These are phyloP conservation scores for Zosterops pallidus DNA, from an alignment of 2,113 vertebrate genomes.

Conservation along the genomic window DNA sequence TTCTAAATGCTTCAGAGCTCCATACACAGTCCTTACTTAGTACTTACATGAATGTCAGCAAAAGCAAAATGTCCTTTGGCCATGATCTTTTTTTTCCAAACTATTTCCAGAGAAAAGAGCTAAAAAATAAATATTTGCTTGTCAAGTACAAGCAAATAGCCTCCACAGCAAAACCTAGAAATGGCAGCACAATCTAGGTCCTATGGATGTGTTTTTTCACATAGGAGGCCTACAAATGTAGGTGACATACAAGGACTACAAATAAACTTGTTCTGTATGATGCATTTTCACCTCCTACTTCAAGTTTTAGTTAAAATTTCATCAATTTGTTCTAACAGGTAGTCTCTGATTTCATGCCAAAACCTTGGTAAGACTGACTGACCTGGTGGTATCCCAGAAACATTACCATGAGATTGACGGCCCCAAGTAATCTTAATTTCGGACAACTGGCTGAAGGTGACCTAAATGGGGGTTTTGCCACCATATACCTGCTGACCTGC, in stretches of 20 bases:
- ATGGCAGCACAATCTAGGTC: not conserved
- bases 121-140: not conserved
- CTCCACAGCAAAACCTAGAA: not conserved
- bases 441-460: not conserved
- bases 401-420: rapidly evolving
- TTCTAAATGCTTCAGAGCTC: not conserved
- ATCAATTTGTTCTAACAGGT: not conserved
- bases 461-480: not conserved
- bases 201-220: not conserved
- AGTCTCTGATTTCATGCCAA: not conserved
- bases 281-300: not conserved
- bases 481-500: not conserved
- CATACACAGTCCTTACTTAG: rapidly evolving
- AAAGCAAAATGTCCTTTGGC: not conserved
- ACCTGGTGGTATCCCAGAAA: not conserved
- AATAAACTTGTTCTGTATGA: not conserved
- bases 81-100: not conserved
- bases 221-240: not conserved
- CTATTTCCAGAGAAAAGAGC: not conserved
- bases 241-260: not conserved
- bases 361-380: not conserved
- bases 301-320: not conserved
- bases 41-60: not conserved
- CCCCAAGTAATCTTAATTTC: not conserved
- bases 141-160: not conserved